These are phyloP conservation scores for Brassicogethes aeneus DNA, from an alignment of 2,888 invertebrate species.

Conservation along the genomic window DNA sequence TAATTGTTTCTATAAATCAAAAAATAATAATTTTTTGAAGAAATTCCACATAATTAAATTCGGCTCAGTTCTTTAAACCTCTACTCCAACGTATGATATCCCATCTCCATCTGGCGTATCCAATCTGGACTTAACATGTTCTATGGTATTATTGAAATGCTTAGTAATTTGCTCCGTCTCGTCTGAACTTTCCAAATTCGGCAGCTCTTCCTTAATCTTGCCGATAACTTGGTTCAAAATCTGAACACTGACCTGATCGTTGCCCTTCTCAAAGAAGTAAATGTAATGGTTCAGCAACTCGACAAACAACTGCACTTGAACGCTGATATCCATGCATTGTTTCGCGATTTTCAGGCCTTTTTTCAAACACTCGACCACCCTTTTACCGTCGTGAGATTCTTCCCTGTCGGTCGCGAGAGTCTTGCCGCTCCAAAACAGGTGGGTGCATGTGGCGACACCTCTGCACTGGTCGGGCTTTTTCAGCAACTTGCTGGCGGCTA, in stretches of 20 bases:
- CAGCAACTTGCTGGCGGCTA: slow-evolving; percentile 85
- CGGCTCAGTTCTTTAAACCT: slow-evolving; percentile 37
- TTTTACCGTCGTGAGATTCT: slow-evolving; percentile 87
- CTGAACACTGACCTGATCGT: slow-evolving; percentile 37
- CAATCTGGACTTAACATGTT: slow-evolving; percentile 65
- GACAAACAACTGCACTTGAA: slow-evolving; percentile 92
- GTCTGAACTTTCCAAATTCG: slow-evolving; percentile 87
- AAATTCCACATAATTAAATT: neutral
- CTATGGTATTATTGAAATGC: slow-evolving; percentile 86
- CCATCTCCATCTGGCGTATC: slow-evolving; percentile 55
- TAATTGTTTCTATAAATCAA: neutral
- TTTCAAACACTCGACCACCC: slow-evolving; percentile 91
- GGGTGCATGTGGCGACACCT: slow-evolving; percentile 87
- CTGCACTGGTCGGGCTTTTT: slow-evolving; percentile 98
- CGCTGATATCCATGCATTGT: slow-evolving; percentile 95
- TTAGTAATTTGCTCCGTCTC: slow-evolving; percentile 95
- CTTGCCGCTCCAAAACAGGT: slow-evolving; percentile 96
- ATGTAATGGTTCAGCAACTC: slow-evolving; percentile 92
- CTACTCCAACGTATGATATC: slow-evolving; percentile 55
- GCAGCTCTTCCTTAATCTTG: slow-evolving; percentile 88
- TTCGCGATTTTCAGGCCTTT: slow-evolving; percentile 92
- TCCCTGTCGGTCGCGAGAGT: slow-evolving; percentile 36
- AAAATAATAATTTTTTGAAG: neutral
- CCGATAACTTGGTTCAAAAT: slow-evolving; percentile 60
- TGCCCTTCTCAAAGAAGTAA: slow-evolving; percentile 82